phyloP scores from a whole-genome alignment of 2,888 invertebrate genomes.

The Electrophaes corylata region DNA sequence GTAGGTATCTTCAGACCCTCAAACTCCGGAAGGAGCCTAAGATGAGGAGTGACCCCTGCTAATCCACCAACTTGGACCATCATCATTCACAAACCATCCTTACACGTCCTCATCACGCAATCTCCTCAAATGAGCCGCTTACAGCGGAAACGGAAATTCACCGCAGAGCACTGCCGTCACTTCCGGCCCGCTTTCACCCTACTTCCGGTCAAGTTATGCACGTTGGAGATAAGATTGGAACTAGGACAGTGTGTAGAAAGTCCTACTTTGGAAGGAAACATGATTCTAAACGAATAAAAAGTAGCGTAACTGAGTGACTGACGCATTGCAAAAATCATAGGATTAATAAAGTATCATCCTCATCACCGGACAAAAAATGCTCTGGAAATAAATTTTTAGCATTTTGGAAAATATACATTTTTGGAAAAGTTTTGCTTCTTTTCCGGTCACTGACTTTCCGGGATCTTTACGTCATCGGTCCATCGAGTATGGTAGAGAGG shows the following conservation, averaged over 20 bases:
- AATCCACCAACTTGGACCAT: slow-evolving; percentile 16
- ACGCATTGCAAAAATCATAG: not conserved
- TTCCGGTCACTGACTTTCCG: too few species aligned
- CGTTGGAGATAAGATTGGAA: slow-evolving; percentile 28
- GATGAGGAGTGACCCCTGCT: slow-evolving; percentile 14
- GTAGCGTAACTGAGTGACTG: not conserved
- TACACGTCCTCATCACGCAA: slow-evolving; percentile 38
- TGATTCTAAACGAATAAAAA: not conserved
- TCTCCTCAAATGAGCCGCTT: slow-evolving; percentile 44
- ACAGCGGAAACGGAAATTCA: slow-evolving; percentile 44
- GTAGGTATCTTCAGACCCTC: not conserved
- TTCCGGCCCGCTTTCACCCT: slow-evolving; percentile 44
- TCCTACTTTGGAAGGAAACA: not conserved
- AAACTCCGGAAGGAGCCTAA: slow-evolving; percentile 1
- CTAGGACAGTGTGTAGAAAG: not conserved
- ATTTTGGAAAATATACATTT: too few species aligned
- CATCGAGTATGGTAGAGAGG: too few species aligned
- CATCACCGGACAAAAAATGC: too few species aligned
- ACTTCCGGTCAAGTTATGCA: slow-evolving; percentile 50
- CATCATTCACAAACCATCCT: slow-evolving; percentile 24
- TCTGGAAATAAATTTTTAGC: too few species aligned
- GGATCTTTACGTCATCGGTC: too few species aligned
- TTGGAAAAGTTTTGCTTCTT: too few species aligned
- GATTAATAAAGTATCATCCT: too few species aligned
- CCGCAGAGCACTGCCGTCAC: slow-evolving; percentile 43